Percentiles rank a stretch among this genome's conserved stretches.
These are phyloP conservation scores for Scaptomyza hsui DNA, from an alignment of 1,140 invertebrate species.

Conservation along the genomic window DNA sequence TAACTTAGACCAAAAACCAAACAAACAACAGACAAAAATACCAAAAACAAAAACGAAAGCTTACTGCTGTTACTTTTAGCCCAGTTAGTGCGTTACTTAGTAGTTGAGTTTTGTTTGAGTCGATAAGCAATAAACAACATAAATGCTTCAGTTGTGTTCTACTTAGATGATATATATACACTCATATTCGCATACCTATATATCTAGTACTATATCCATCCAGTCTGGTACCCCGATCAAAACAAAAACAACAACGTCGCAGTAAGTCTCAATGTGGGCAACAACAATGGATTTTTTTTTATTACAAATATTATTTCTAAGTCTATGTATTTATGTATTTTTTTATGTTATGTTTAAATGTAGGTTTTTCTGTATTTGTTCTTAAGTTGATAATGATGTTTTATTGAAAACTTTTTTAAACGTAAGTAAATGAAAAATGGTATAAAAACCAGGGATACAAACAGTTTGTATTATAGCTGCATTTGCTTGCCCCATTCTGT, in stretches of 20 bases:
- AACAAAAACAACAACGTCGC: slow-evolving; percentile 48
- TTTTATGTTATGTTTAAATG: slow-evolving; percentile 50
- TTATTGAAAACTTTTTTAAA: slow-evolving; percentile 48
- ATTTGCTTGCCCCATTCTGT: slow-evolving; percentile 46
- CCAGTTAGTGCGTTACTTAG: slow-evolving; percentile 72
- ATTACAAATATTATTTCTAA: slow-evolving; percentile 29
- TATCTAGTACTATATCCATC: slow-evolving; percentile 5
- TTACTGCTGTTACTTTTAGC: slow-evolving; percentile 74
- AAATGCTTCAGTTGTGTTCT: slow-evolving; percentile 73
- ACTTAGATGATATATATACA: slow-evolving; percentile 57
- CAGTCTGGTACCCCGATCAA: slow-evolving; percentile 41
- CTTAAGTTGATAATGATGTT: slow-evolving; percentile 27
- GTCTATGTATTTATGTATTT: slow-evolving; percentile 30
- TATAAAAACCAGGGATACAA: slow-evolving; percentile 17
- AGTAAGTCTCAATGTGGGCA: slow-evolving; percentile 66
- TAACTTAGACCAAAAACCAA: slow-evolving; percentile 8
- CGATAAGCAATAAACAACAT: slow-evolving; percentile 36
- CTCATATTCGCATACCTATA: slow-evolving; percentile 36
- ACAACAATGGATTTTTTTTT: slow-evolving; percentile 35
- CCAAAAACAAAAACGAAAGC: slow-evolving; percentile 54
- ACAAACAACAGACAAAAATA: slow-evolving; percentile 20
- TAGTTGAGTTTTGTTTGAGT: slow-evolving; percentile 73
- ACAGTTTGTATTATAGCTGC: slow-evolving; percentile 42
- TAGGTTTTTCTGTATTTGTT: slow-evolving; percentile 53
- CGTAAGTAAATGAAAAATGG: slow-evolving; percentile 66